Evolutionary conservation across 35 echinoderm and acorn worm species (phyloP).

Genomic region (Apostichopus parvimensis): DNA sequence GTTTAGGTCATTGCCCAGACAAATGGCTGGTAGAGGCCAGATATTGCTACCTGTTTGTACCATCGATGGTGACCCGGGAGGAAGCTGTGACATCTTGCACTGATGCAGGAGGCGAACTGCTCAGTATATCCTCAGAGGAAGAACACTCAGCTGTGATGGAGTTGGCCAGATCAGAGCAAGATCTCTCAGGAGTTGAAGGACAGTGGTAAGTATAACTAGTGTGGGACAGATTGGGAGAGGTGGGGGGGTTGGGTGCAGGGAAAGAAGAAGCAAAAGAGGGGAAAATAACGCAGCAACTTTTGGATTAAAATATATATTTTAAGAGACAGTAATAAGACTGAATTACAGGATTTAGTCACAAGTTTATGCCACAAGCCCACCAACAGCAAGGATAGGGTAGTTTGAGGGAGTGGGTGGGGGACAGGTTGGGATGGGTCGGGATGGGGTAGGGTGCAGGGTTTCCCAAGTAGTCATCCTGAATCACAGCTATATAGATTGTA

Average conservation of each 20-base stretch:
- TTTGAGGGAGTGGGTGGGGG: no score
- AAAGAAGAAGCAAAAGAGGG: no score
- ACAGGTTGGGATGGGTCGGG: no score
- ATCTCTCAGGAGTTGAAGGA: neutral
- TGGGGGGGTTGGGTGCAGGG: neutral
- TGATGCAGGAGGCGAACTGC: neutral
- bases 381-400: no score
- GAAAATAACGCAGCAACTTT: no score
- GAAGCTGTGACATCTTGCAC: neutral
- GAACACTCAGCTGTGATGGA: constrained; percentile 2
- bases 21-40: neutral
- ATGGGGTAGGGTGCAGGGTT: no score
- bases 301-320: no score
- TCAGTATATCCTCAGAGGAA: constrained; percentile 1
- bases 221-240: neutral
- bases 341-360: no score
- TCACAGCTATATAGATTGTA: no score
- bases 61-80: neutral
- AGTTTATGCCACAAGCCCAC: no score
- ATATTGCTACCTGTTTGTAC: constrained; percentile 31
- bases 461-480: no score
- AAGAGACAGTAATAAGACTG: no score
- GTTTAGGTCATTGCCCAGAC: constrained; percentile 2
- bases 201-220: neutral
- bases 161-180: neutral